These are phyloP conservation scores for Poeciliopsis turneri DNA, from an alignment of 2,797 vertebrate genomes.

Conservation along the genomic window DNA sequence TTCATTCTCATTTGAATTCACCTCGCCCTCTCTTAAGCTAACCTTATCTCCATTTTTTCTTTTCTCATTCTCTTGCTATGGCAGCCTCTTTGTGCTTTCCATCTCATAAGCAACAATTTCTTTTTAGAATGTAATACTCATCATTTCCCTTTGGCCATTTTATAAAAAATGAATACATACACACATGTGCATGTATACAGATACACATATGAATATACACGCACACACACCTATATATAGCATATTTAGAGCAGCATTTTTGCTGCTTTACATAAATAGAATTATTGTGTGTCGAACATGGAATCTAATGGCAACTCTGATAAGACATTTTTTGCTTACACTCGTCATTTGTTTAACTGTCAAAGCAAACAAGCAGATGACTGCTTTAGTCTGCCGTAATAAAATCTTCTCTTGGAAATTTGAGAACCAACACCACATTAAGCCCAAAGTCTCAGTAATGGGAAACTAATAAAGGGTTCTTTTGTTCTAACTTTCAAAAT, in stretches of 20 bases:
- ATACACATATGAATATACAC: too few relatives aligned
- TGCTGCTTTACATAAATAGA: too few relatives aligned
- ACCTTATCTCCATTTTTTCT: slow-evolving; percentile 13
- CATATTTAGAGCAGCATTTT: too few relatives aligned
- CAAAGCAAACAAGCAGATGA: background rate
- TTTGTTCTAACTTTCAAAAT: background rate
- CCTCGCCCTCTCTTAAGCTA: slow-evolving; percentile 27
- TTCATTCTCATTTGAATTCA: slow-evolving; percentile 45
- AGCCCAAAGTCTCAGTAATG: background rate
- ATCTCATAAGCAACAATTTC: slow-evolving; percentile 12
- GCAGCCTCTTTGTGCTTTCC: background rate
- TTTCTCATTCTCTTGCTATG: slow-evolving; percentile 24
- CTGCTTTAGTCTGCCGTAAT: slow-evolving; percentile 3
- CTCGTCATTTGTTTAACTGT: background rate
- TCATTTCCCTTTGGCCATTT: background rate
- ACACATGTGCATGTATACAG: background rate
- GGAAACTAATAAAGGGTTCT: background rate
- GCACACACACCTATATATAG: too few relatives aligned
- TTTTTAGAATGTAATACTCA: slow-evolving; percentile 10
- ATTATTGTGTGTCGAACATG: too few relatives aligned
- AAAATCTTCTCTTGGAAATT: slow-evolving; percentile 17
- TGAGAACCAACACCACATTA: background rate
- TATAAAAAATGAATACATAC: background rate
- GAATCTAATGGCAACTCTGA: slow-evolving; percentile 7
- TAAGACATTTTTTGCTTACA: background rate